Evolutionary conservation across 2,888 invertebrate species (phyloP).

Genomic region (Achlya flavicornis): DNA sequence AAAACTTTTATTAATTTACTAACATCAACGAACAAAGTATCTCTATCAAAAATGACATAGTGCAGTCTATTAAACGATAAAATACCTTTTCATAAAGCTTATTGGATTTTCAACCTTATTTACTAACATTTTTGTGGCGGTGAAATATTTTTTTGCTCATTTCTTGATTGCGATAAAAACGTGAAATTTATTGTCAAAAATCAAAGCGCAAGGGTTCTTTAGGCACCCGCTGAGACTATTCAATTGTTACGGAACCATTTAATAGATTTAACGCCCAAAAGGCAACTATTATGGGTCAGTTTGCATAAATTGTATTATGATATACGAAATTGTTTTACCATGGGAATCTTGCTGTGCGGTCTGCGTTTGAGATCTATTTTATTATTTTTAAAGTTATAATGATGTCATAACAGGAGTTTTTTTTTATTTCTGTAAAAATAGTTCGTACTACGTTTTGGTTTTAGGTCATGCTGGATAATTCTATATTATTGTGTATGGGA

Average conservation of each 20-base stretch:
- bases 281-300: constrained; percentile 38
- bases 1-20: constrained; percentile 32
- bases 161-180: constrained; percentile 17
- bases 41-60: constrained; percentile 45
- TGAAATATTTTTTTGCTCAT: background rate
- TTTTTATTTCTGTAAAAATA: constrained; percentile 18
- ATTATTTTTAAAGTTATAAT: constrained; percentile 27
- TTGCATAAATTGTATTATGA: constrained; percentile 64
- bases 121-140: background rate
- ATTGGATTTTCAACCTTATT: constrained; percentile 8
- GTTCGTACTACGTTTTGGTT: constrained; percentile 15
- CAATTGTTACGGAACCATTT: constrained; percentile 29
- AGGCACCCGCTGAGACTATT: constrained; percentile 28
- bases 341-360: constrained; percentile 65
- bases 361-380: constrained; percentile 24
- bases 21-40: constrained; percentile 40
- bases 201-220: constrained; percentile 24
- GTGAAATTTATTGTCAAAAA: constrained; percentile 18
- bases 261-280: constrained; percentile 48
- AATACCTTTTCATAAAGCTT: constrained; percentile 3
- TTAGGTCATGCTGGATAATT: background rate
- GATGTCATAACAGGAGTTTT: constrained; percentile 26
- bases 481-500: background rate
- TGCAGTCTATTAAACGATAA: constrained; percentile 15
- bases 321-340: constrained; percentile 50